Conservation (phyloP, 2,797 vertebrate species). For the Platyrinchus mystaceus region DNA sequence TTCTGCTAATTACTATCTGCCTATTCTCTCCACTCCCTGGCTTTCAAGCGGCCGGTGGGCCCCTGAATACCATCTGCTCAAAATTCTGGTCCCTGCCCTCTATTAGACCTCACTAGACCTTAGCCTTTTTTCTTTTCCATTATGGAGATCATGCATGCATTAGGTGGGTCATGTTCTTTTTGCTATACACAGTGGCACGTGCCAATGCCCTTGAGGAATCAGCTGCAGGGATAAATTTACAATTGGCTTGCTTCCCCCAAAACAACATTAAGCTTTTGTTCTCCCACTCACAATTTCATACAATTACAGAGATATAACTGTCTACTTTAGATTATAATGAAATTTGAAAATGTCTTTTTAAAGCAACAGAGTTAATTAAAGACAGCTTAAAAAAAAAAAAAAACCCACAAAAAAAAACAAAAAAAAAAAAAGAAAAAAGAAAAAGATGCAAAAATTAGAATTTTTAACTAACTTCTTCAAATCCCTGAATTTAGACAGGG, state of each 20-base stretch:
- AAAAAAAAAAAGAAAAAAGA: neutral
- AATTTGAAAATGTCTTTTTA: neutral
- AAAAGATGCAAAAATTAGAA: neutral
- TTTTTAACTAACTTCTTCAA: neutral
- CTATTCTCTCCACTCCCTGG: conserved; percentile 55
- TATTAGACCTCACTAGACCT: conserved; percentile 65
- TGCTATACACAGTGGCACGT: conserved; percentile 56
- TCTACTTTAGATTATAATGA: neutral
- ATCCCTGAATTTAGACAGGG: neutral
- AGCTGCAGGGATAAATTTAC: conserved; percentile 54
- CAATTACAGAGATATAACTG: neutral
- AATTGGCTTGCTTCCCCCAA: conserved; percentile 43
- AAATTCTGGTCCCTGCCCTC: conserved; percentile 67
- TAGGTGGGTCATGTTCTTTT: conserved; percentile 57
- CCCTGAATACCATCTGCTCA: conserved; percentile 74
- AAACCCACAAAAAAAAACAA: neutral
- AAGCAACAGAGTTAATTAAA: neutral
- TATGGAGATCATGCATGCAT: conserved; percentile 64
- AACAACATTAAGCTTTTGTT: conserved; percentile 54
- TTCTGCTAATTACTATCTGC: conserved; percentile 72
- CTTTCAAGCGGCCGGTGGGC: conserved; percentile 55
- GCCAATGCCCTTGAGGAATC: conserved; percentile 60
- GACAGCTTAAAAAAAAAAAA: neutral
- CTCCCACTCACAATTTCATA: neutral
- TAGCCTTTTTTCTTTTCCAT: conserved; percentile 67